Base-by-base conservation (phyloP, 2,797 vertebrate genomes). In the Malacoraja senta region DNA sequence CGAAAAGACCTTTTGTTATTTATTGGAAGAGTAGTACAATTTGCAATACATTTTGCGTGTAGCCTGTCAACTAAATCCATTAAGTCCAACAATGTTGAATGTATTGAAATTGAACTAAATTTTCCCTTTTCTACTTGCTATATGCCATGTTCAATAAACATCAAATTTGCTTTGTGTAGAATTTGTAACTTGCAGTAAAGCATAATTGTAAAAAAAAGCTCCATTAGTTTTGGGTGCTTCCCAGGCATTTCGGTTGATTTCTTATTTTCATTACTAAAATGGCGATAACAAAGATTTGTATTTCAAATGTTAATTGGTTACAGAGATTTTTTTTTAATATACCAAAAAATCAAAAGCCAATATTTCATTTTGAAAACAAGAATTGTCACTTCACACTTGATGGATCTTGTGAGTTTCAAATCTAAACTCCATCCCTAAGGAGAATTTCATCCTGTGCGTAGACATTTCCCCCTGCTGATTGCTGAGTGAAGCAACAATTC, bases 101-200 rank as follows among this genome's bases (percentile, higher is more conserved):
- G 65, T 35, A 63, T 38, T 72, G 21, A 84, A 61, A 71, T 71
- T 72, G 65, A n/a, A 7, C 10, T 17, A 71, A 35, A 71, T 71
- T 71, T 65, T 32, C 21, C 15, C 3, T 71, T 38, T 24, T 71
- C 10, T 35, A 21, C 65, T 29, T 71, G 19, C 32, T 38, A 6
- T n/a, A 88, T 21, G 21, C 19, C 63, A 17, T 38, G 32, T 84
- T 61, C 53, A 29, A 91, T 71, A 10, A 71, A 71, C 63, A 13
- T 12, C 24, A 24, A 71, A 38, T 17, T 35, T 91, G 88, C 68
- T 9, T 65, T 44, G 21, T 35, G 65, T 72, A 68, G 63, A 91
- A 68, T 24, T 84, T 86, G 88, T 91, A 19, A 35, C 65, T 91
- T 91, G 32, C 32, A 71, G 86, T 38, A 90, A 90, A 65, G 63